Conservation (phyloP, 2,797 vertebrate genomes). For the Coregonus suidteri region DNA sequence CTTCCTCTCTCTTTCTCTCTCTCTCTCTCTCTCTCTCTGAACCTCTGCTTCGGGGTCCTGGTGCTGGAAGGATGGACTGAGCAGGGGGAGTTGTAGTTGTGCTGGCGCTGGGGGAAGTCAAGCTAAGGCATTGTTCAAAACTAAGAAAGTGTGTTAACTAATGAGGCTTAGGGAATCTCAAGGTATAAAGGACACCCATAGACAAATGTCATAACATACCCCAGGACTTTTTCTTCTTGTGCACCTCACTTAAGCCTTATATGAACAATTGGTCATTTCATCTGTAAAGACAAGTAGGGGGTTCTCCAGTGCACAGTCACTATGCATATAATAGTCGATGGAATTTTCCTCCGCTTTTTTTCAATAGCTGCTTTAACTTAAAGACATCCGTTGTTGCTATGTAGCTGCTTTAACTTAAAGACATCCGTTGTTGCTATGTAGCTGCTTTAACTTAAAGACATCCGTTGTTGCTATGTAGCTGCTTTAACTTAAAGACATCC, state of each 20-base stretch:
- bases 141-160: slow-evolving; percentile 85
- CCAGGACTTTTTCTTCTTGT: slow-evolving; percentile 75
- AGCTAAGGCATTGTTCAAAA: slow-evolving; percentile 84
- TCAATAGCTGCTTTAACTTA: too few relatives aligned
- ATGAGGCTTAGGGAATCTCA: slow-evolving; percentile 80
- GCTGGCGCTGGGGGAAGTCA: slow-evolving; percentile 74
- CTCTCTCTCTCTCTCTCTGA: slow-evolving; percentile 49
- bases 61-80: slow-evolving; percentile 75
- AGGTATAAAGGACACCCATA: slow-evolving; percentile 77
- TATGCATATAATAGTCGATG: slow-evolving; percentile 66
- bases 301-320: slow-evolving; percentile 58
- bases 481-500: too few relatives aligned
- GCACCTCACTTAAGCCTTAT: slow-evolving; percentile 63
- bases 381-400: too few relatives aligned
- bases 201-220: slow-evolving; percentile 76
- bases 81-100: slow-evolving; percentile 64
- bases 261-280: slow-evolving; percentile 70
- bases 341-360: slow-evolving; percentile 33
- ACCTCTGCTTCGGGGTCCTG: slow-evolving; percentile 76
- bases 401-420: too few relatives aligned
- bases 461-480: too few relatives aligned
- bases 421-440: too few relatives aligned
- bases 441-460: too few relatives aligned
- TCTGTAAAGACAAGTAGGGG: slow-evolving; percentile 65
- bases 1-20: background rate